phyloP scores from a whole-genome alignment of 2,797 vertebrate genomes.

The Tolypeutes matacus region DNA sequence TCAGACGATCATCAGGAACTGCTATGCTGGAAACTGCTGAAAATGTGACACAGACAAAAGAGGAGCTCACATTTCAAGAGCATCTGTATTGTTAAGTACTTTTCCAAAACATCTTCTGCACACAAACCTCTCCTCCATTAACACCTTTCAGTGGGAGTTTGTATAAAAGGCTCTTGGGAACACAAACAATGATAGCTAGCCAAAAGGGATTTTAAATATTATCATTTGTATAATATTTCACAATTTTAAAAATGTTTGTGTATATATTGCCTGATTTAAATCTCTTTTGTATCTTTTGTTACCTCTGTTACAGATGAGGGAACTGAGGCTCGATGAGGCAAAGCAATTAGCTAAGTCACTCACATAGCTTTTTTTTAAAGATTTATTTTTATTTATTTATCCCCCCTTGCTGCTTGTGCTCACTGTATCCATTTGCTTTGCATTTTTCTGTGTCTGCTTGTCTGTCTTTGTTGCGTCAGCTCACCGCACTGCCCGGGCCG shows the following conservation, averaged over 20 bases:
- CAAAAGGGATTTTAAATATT: constrained; percentile 32
- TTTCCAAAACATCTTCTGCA: constrained; percentile 51
- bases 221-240: background rate
- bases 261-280: background rate
- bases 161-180: background rate
- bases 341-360: background rate
- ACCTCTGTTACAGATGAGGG: background rate
- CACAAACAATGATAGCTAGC: background rate
- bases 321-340: background rate
- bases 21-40: background rate
- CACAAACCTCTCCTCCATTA: background rate
- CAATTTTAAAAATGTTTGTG: background rate
- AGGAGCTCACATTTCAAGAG: fast-evolving
- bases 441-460: too few species aligned
- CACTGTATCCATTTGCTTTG: too few species aligned
- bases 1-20: background rate
- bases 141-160: background rate
- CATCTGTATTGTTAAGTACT: background rate
- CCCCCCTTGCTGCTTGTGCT: too few species aligned
- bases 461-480: too few species aligned
- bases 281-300: background rate
- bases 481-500: too few species aligned
- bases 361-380: too few species aligned
- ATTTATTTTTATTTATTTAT: too few species aligned
- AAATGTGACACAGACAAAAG: background rate